phyloP scores from a whole-genome alignment of 2,888 invertebrate genomes.

The Pomacea canaliculata region DNA sequence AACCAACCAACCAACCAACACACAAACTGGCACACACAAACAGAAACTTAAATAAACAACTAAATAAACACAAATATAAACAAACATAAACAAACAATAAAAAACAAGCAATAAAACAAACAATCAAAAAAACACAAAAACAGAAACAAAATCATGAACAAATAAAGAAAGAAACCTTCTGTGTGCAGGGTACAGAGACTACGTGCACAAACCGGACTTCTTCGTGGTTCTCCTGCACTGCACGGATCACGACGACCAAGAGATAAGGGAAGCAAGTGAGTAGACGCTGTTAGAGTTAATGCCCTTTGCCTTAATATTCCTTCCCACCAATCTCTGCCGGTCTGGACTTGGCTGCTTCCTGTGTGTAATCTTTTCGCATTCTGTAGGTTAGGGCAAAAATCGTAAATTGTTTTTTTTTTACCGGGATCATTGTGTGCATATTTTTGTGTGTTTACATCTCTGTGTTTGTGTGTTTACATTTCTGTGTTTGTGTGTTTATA shows the following conservation, averaged over 20 bases:
- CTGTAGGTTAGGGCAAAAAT: not conserved
- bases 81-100: no score
- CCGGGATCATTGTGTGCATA: no score
- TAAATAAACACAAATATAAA: no score
- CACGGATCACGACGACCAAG: conserved; percentile 40
- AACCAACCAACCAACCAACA: no score
- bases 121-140: no score
- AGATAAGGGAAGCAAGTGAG: conserved; percentile 42
- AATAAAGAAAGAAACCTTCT: not conserved
- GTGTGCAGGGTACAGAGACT: conserved; percentile 44
- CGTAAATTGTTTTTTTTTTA: no score
- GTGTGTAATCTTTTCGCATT: not conserved
- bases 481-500: not conserved
- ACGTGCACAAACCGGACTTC: conserved; percentile 42
- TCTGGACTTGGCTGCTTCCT: not conserved
- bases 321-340: not conserved
- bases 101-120: no score
- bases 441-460: not conserved
- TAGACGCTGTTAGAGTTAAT: not conserved
- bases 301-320: not conserved
- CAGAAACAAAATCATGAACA: no score
- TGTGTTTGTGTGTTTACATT: not conserved
- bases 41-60: no score
- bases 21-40: no score
- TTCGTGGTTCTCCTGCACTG: conserved; percentile 43